Evolutionary conservation across 2,113 vertebrate species (phyloP), one percentile per base, ranked within the genome.

Genomic region (Capreolus pygargus): DNA sequence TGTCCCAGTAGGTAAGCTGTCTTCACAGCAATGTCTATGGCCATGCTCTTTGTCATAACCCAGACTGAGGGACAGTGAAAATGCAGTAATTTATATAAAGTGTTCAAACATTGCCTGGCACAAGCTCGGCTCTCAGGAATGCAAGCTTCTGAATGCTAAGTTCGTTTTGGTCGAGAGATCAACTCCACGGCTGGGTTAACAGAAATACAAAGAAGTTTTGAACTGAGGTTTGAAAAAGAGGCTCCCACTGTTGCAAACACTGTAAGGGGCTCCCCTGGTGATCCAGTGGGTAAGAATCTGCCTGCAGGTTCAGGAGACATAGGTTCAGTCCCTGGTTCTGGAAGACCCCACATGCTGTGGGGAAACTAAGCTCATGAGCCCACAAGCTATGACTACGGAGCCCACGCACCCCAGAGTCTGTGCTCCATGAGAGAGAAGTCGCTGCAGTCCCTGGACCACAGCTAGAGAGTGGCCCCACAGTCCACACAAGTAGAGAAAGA

Each of bases 21-120:
- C 17, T 67, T 36, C n/a, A 36, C 17, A 11, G 8, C 33, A 67
- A 67, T 36, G 17, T 36, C 64, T 36, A 21, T 67, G 7, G 64
- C 64, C 0, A 0, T 67, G 64, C 64, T 36, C 1, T 36, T 17
- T 67, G n/a, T 67, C 64, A 67, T 21, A 11, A 21, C 9, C 4
- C 64, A 67, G 64, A 21, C 17, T 10, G n/a, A 36, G 33, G n/a
- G n/a, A 67, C n/a, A 67, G 64, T 36, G 64, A 9, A 67, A 36
- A 67, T 5, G 17, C 64, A 67, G 8, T 21, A 19, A 11, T 67
- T 36, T 36, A 21, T 19, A 17, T 67, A 67, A 21, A 21, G 9
- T 21, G n/a, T 21, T 67, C 17, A 21, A 67, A 21, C n/a, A 5
- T 21, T 21, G 17, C 64, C 64, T 36, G 64, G 17, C 64, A 67